Conservation (phyloP, 2,113 vertebrate genomes). For the Paradisaea rubra region DNA sequence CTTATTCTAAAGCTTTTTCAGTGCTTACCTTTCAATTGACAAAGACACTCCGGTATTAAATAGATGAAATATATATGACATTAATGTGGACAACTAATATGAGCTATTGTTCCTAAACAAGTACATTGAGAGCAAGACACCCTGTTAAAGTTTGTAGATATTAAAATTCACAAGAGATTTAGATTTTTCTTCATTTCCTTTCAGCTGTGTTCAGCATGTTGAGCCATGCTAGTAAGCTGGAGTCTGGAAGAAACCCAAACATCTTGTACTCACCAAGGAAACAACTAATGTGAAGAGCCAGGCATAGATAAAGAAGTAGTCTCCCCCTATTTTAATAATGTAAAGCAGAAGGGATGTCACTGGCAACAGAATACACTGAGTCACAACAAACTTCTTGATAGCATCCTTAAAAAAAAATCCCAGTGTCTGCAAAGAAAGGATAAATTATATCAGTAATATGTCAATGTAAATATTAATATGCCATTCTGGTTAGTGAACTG, state of each 20-base stretch:
- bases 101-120: not conserved
- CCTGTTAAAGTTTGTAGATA: not conserved
- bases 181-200: not conserved
- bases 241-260: not conserved
- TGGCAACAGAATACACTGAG: constrained; percentile 94
- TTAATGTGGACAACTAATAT: not conserved
- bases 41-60: not conserved
- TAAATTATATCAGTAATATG: not conserved
- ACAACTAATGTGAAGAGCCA: constrained; percentile 95
- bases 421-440: constrained; percentile 77
- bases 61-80: not conserved
- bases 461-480: not conserved
- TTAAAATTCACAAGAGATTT: not conserved
- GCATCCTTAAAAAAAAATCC: constrained; percentile 97
- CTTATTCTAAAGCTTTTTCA: not conserved
- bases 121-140: not conserved
- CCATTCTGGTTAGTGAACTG: not conserved
- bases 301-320: constrained; percentile 98
- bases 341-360: constrained; percentile 94
- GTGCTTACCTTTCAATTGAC: not conserved
- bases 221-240: not conserved
- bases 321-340: constrained; percentile 98
- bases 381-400: constrained; percentile 94
- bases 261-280: constrained; percentile 86
- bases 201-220: not conserved